A percentile compares a stretch with the other conserved stretches of the same genome.
Conservation (phyloP, 1,140 invertebrate species). For the Lordiphosa collinella region DNA sequence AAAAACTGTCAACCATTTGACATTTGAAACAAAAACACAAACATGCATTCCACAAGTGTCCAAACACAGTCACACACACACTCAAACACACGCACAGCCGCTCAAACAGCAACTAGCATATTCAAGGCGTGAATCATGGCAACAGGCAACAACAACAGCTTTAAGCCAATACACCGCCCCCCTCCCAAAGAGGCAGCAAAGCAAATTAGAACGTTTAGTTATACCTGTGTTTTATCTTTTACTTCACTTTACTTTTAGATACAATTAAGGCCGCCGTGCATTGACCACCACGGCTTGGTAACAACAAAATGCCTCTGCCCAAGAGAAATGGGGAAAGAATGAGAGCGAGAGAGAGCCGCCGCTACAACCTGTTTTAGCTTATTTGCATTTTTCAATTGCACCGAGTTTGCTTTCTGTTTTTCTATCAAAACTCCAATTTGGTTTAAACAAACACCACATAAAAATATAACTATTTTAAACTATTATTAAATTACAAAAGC, state of each 20-base stretch:
- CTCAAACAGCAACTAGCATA: conserved; percentile 27
- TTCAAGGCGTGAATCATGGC: conserved; percentile 48
- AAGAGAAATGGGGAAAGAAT: conserved; percentile 2
- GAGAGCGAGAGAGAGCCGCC: not conserved
- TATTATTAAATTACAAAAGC: conserved; percentile 14
- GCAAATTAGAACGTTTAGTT: conserved; percentile 38
- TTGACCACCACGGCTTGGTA: conserved; percentile 31
- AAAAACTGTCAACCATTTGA: conserved; percentile 58
- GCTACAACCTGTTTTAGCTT: conserved; percentile 39
- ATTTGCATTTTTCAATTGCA: conserved; percentile 44
- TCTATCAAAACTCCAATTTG: conserved; percentile 1
- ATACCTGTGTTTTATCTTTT: conserved; percentile 11
- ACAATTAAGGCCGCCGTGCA: conserved; percentile 42
- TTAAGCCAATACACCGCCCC: conserved; percentile 18
- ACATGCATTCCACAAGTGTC: conserved; percentile 58
- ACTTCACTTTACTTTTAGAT: conserved; percentile 12
- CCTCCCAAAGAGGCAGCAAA: conserved; percentile 11
- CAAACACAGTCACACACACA: conserved; percentile 15
- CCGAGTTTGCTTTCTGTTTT: conserved; percentile 2
- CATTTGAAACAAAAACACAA: conserved; percentile 35
- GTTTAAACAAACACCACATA: conserved; percentile 20
- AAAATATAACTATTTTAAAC: conserved; percentile 17
- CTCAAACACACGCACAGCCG: conserved; percentile 10
- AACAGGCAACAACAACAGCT: conserved; percentile 5
- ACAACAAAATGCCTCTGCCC: conserved; percentile 18